Evolutionary conservation across 2,888 invertebrate genomes (phyloP), one percentile per base, ranked within the genome.

Genomic region (Mesoligia furuncula): DNA sequence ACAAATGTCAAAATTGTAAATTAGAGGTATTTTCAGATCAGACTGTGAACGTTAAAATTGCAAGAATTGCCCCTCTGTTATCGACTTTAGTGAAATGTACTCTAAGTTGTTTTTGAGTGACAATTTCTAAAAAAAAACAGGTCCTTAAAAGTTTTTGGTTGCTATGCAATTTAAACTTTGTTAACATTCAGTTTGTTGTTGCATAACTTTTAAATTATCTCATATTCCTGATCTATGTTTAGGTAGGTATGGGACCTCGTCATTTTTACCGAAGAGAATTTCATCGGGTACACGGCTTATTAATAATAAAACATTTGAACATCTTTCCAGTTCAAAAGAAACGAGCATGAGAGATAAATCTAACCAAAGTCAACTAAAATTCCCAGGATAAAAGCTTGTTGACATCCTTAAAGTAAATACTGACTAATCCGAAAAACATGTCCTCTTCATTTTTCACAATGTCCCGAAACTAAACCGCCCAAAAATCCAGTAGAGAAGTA

Each of bases 401-500:
- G 57, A 65, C 64, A 31, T 48, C 27, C 15, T 45, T 65, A 71
- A 75, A 80, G 64, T 80, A 85, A 77, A 79, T 61, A 84, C 67
- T 42, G 51, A 70, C 75, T 77, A 79, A 83, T 85, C 68, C n/a
- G 68, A 82, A 86, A 88, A 81, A 72, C 71, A 85, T 54, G 39
- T 85, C 73, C 68, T 73, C 73, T 80, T 84, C 78, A 87, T 85
- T 85, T 83, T 81, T 79, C 77, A 77, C 66, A 66, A 84, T 86
- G 76, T 83, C 80, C 80, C 80, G 75, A 81, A 86, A 84, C 82
- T 81, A 88, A 88, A 86, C 85, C 73, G 15, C 72, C 80, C 78
- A 82, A 89, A 89, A 87, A 85, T 87, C 74, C 73, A 85, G 83
- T 81, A 27, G 78, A 74, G 83, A 89, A 86, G 75, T 88, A 88